These are phyloP conservation scores for Phenganax subtilis DNA, from an alignment of 92 coral and sea anemone species.

Conservation along the genomic window DNA sequence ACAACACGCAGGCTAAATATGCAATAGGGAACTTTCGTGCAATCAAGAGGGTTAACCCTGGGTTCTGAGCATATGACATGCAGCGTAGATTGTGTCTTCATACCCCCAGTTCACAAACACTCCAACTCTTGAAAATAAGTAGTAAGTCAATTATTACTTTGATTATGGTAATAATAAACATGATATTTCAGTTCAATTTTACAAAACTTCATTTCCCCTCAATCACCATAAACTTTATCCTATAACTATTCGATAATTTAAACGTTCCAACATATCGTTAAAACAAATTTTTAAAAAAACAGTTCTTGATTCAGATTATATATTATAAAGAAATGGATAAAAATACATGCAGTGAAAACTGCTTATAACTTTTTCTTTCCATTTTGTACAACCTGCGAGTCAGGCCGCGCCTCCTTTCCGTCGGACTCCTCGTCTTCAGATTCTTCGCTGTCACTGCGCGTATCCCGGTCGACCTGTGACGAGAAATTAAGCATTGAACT, in stretches of 20 bases:
- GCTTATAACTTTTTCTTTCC: conserved; percentile 72
- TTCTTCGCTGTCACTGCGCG: conserved; percentile 79
- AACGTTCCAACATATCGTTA: not conserved
- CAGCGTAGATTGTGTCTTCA: too few relatives aligned
- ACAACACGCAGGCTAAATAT: too few relatives aligned
- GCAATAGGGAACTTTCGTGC: too few relatives aligned
- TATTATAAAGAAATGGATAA: not conserved
- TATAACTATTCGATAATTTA: conserved; percentile 1
- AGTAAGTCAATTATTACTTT: too few relatives aligned
- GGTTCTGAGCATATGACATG: too few relatives aligned
- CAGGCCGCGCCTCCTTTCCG: conserved; percentile 43
- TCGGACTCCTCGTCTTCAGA: conserved; percentile 72
- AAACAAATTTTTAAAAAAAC: conserved; percentile 3
- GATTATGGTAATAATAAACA: too few relatives aligned
- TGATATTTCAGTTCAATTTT: too few relatives aligned
- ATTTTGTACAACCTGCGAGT: conserved; percentile 55
- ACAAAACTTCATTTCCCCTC: too few relatives aligned
- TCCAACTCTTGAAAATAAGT: too few relatives aligned
- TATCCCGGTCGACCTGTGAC: conserved; percentile 61
- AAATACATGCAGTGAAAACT: conserved; percentile 1
- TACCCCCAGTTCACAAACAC: too few relatives aligned
- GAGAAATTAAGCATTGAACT: conserved; percentile 13
- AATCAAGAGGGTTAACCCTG: too few relatives aligned
- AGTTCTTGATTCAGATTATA: not conserved
- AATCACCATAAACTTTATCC: too few relatives aligned